These are phyloP conservation scores for Mythimna pallens DNA, from an alignment of 2,888 invertebrate genomes.

Conservation along the genomic window DNA sequence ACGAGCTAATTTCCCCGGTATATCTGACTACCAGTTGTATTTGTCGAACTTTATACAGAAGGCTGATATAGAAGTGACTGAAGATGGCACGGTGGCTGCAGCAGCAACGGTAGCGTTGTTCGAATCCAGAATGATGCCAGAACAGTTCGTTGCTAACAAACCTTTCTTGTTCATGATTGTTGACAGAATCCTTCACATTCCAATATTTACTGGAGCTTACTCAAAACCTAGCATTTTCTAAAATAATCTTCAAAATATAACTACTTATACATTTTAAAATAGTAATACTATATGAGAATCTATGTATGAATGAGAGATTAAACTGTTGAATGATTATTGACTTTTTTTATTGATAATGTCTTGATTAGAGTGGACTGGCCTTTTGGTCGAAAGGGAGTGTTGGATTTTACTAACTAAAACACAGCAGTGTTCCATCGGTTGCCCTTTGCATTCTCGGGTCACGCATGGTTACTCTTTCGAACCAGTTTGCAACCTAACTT, in stretches of 20 bases:
- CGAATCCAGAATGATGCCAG: conserved; percentile 66
- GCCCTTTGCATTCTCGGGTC: no score
- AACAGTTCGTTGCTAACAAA: conserved; percentile 74
- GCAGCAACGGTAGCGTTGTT: conserved; percentile 72
- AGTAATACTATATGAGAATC: not conserved
- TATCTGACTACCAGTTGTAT: conserved; percentile 73
- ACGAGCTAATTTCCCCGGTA: conserved; percentile 72
- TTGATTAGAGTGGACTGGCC: not conserved
- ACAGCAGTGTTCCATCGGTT: no score
- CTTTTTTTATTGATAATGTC: not conserved
- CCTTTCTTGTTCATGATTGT: conserved; percentile 85
- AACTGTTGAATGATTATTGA: not conserved
- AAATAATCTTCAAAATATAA: not conserved
- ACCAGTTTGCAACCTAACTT: no score
- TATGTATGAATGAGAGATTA: not conserved
- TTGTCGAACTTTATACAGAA: conserved; percentile 83
- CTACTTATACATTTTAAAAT: not conserved
- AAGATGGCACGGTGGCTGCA: conserved; percentile 78
- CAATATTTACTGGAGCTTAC: conserved; percentile 83
- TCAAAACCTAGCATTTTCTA: conserved; percentile 74
- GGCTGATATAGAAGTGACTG: conserved; percentile 81
- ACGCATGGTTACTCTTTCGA: no score
- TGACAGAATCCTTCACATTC: conserved; percentile 74
- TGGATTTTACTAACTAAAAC: no score
- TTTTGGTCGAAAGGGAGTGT: no score